A percentile compares a stretch with the other conserved stretches of the same genome.
Conservation (phyloP, 1,140 invertebrate genomes). For the Bombus pascuorum region DNA sequence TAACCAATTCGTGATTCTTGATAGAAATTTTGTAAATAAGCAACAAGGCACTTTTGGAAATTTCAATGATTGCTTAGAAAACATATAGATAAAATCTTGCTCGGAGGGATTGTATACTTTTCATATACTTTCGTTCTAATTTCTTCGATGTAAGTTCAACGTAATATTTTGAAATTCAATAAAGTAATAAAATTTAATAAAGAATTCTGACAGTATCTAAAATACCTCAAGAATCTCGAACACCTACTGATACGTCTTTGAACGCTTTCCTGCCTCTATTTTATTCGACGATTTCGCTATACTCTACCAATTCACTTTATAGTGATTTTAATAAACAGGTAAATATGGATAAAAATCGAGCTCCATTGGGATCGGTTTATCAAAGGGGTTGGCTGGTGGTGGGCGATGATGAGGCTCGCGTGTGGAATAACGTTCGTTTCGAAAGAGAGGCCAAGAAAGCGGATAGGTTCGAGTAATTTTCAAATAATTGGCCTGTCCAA, state of each 20-base stretch:
- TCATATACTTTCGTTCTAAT: too few species aligned
- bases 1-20: too few species aligned
- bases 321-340: neutral
- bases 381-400: conserved; percentile 39
- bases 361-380: conserved; percentile 18
- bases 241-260: neutral
- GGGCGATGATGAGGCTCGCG: conserved; percentile 65
- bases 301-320: neutral
- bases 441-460: conserved; percentile 66
- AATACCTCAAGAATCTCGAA: too few species aligned
- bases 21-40: too few species aligned
- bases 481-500: conserved; percentile 68
- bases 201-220: neutral
- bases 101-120: too few species aligned
- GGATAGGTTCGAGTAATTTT: conserved; percentile 69
- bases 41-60: too few species aligned
- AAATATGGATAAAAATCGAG: neutral
- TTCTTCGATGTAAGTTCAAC: neutral
- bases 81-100: too few species aligned
- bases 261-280: neutral
- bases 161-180: too few species aligned
- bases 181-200: too few species aligned
- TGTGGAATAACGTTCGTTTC: conserved; percentile 66
- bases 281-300: neutral
- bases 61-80: too few species aligned